Base-by-base conservation (phyloP, 2,888 invertebrate species). In the Galerucella nymphaeae region DNA sequence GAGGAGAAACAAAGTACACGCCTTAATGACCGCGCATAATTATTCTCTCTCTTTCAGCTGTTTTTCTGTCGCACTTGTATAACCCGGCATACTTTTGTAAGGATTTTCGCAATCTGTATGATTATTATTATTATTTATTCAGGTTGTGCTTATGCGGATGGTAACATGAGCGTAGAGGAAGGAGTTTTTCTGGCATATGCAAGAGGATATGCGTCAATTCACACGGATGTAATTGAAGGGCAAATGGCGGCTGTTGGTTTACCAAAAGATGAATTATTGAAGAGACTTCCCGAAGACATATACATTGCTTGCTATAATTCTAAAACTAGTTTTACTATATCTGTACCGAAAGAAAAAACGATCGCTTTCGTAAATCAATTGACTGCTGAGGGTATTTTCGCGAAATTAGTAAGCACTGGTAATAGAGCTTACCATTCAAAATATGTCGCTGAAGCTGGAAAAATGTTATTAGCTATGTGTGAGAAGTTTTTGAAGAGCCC, bases 301-400 rank as follows among this genome's bases (percentile, higher is more conserved):
- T 93, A 93, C 79, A 91, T 95, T 2, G 95, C 96, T 0, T 97
- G 96, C 82, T 96, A 95, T 87, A 97, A 98, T 83, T 91, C 94
- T 0, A 89, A 91, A 0, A 94, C 96, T 80, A 96, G 94, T 59
- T 93, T 94, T 70, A 97, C 96, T n/a, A 92, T 98, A 78, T 96
- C 97, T 1, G 97, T 97, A 0, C 95, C 95, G 0, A 90, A 90
- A 45, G 91, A 92, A 8, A 88, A 90, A 58, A 90, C 95, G 83
- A 88, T 89, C 78, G 85, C 82, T 66, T 94, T 94, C 82, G 91
- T 94, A 0, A 88, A 88, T 1, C 87, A 91, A 75, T 85, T 95
- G 30, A 89, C 91, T 75, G 87, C 88, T 0, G 90, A 93, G 77
- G 91, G 91, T 0, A 89, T 94, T 66, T 94, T 94, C 81, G 94